Evolutionary conservation across 2,113 vertebrate species (phyloP).

Genomic region (Gymnocephalus cernua): DNA sequence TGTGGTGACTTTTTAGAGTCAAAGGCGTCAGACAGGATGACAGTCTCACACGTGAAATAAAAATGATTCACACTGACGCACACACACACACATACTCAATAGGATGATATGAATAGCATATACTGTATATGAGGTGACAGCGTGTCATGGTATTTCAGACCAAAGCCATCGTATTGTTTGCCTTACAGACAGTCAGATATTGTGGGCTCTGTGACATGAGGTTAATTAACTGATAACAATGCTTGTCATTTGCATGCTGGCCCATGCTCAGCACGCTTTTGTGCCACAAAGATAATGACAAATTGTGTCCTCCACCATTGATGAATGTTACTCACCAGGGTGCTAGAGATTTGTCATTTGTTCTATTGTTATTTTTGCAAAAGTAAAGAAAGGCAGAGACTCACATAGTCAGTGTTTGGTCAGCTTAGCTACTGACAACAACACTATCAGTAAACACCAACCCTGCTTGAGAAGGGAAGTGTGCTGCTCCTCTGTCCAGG

Average conservation of each 20-base stretch:
- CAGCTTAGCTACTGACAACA: neutral
- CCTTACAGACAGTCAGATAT: conserved; percentile 2
- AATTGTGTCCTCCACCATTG: neutral
- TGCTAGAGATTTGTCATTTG: conserved; percentile 6
- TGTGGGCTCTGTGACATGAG: conserved; percentile 18
- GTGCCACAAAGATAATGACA: conserved; percentile 6
- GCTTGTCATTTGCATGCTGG: conserved; percentile 8
- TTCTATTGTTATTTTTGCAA: neutral
- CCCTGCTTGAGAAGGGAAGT: conserved; percentile 25
- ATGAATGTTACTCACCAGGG: conserved; percentile 13
- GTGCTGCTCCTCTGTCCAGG: neutral
- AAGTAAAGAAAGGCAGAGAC: neutral
- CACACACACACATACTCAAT: neutral
- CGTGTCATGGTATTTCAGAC: conserved; percentile 2
- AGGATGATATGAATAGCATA: neutral
- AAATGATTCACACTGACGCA: conserved; percentile 12
- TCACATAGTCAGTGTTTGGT: neutral
- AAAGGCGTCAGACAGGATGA: conserved; percentile 17
- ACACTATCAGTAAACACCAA: neutral
- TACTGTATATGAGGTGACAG: conserved; percentile 1
- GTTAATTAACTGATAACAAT: conserved; percentile 33
- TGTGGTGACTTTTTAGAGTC: neutral
- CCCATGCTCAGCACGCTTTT: conserved; percentile 8
- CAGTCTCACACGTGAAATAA: conserved; percentile 25
- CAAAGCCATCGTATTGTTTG: conserved; percentile 1